Conservation (phyloP, 2,888 invertebrate species). For the Vandiemenella viatica region DNA sequence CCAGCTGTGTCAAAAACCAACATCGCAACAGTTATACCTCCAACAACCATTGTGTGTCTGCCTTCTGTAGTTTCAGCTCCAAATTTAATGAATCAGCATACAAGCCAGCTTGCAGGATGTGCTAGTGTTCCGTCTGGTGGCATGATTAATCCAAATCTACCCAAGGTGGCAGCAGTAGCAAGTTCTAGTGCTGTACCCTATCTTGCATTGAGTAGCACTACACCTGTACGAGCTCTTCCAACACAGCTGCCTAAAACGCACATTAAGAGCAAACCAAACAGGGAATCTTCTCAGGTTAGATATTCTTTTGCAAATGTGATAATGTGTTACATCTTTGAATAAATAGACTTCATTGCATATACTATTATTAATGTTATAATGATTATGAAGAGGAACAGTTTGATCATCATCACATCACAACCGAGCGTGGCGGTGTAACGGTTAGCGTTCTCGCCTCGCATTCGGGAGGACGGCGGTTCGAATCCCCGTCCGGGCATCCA, state of each 20-base stretch:
- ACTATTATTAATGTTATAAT: too few species aligned
- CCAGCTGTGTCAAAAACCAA: conserved; percentile 26
- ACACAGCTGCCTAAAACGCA: conserved; percentile 26
- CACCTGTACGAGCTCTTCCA: conserved; percentile 33
- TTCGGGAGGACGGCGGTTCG: too few species aligned
- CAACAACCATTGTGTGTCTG: conserved; percentile 36
- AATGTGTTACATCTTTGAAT: too few species aligned
- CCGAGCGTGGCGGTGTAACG: too few species aligned
- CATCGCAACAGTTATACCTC: conserved; percentile 32
- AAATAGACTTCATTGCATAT: too few species aligned
- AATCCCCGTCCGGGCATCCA: too few species aligned
- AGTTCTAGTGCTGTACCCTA: conserved; percentile 35
- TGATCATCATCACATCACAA: too few species aligned
- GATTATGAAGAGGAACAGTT: too few species aligned
- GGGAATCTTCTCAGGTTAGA: conserved; percentile 11
- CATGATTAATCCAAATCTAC: conserved; percentile 16
- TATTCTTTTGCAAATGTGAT: too few species aligned
- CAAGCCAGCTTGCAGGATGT: conserved; percentile 4
- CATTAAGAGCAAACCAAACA: conserved; percentile 22
- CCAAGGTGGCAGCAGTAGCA: conserved; percentile 23
- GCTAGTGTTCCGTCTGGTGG: not conserved
- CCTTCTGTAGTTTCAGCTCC: conserved; percentile 23
- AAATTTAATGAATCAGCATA: conserved; percentile 5
- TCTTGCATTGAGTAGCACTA: conserved; percentile 34
- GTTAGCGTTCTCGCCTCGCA: too few species aligned